Base-by-base conservation (phyloP, 2,797 vertebrate species). In the Stomatorhinus walkeri region DNA sequence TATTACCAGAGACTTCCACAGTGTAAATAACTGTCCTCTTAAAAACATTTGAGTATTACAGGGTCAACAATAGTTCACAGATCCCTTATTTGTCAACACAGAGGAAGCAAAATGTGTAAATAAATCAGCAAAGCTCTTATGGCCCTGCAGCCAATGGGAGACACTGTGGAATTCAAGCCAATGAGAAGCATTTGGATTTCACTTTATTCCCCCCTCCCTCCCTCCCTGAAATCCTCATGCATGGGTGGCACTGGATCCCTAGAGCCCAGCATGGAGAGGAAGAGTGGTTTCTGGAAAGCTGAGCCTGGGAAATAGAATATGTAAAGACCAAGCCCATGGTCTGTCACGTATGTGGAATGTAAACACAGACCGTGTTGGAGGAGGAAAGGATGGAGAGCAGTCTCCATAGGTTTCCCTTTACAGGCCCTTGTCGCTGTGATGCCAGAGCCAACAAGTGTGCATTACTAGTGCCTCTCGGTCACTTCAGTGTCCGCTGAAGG, bases 31-130 rank as follows among this genome's bases (percentile, higher is more conserved):
- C 32, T 72, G 32, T 72, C 68, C 32, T 81, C 83, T 52, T 85
- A 52, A 52, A 52, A 85, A 14, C 24, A 52, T 52, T 85, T 19
- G 24, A 28, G 12, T 85, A 22, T 28, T 86, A 68, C 24, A 43
- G 54, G 89, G 79, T 89, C 87, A 64, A 87, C 87, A 88, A 79
- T 83, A 86, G 52, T 79, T 85, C 88, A 46, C 19, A 81, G 40
- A 79, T 16, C 64, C 85, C 54, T 46, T 24, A 14, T 54, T 89
- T 36, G 54, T 48, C 88, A 72, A 10, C 52, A 48, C 43, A 59
- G 83, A 28, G 43, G 22, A 81, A 68, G n/a, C 24, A 54, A 22
- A 32, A 83, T 52, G 51, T 6, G 12, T 52, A 14, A 52, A 40
- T 64, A 56, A 24, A 52, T 88, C 51, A 83, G 54, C 51, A 59